These are phyloP conservation scores for Ophiothrix spiculata DNA, from an alignment of 35 echinoderm and acorn worm genomes.

Conservation along the genomic window DNA sequence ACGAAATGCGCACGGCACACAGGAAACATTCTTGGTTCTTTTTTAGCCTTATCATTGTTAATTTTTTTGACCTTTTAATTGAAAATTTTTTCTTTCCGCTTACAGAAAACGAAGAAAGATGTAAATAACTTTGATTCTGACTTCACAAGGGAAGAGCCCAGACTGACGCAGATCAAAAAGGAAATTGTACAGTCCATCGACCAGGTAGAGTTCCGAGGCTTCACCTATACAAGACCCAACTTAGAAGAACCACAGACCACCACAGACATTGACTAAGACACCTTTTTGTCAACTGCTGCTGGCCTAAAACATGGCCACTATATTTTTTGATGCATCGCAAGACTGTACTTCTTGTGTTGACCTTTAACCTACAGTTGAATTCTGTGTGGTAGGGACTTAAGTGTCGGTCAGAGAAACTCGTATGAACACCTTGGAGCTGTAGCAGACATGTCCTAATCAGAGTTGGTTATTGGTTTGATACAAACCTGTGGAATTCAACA, in stretches of 20 bases:
- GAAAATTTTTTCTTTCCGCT: no score
- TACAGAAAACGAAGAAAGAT: conserved; percentile 99
- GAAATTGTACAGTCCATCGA: conserved; percentile 89
- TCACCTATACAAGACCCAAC: conserved; percentile 85
- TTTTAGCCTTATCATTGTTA: no score
- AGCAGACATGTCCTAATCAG: no score
- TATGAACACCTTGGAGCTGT: no score
- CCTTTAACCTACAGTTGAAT: no score
- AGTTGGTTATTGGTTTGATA: no score
- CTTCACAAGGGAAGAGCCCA: conserved; percentile 95
- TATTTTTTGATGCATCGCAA: background rate
- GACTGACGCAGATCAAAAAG: conserved; percentile 63
- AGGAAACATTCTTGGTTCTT: no score
- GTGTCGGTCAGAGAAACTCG: no score
- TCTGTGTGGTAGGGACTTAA: no score
- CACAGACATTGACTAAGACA: conserved; percentile 68
- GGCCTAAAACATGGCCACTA: background rate
- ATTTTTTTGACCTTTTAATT: no score
- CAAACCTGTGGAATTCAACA: no score
- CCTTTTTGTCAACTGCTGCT: background rate
- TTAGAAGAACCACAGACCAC: conserved; percentile 52
- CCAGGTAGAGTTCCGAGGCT: conserved; percentile 91
- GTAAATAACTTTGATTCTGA: conserved; percentile 98
- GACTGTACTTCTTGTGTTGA: background rate
- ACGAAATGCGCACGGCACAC: no score